Percentiles rank a stretch among this genome's conserved stretches.
Evolutionary conservation across 1,140 invertebrate species (phyloP).

Genomic region (Nasonia vitripennis): DNA sequence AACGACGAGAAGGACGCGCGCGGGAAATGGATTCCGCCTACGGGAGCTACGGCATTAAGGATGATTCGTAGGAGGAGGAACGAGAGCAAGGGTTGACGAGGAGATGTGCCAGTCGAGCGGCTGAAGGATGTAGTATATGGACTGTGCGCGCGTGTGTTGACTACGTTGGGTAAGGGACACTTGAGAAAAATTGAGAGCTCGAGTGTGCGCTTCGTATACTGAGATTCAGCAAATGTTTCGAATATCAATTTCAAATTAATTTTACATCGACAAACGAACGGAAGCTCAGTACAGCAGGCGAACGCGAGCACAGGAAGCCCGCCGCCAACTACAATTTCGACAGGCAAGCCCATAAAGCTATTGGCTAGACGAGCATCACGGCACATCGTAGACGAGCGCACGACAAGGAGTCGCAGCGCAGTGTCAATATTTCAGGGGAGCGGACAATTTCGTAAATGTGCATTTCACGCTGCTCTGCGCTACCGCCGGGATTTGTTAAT

Average conservation of each 20-base stretch:
- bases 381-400: not conserved
- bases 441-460: constrained; percentile 33
- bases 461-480: not conserved
- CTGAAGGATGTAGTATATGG: too few relatives aligned
- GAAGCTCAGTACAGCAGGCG: too few relatives aligned
- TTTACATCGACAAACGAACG: too few relatives aligned
- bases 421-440: constrained; percentile 17
- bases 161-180: not conserved
- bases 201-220: too few relatives aligned
- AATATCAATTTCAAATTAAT: too few relatives aligned
- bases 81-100: not conserved
- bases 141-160: not conserved
- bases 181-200: not conserved
- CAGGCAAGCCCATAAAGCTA: not conserved
- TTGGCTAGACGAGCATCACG: not conserved
- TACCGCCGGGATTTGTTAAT: constrained; percentile 13
- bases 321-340: not conserved
- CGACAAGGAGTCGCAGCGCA: not conserved
- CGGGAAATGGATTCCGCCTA: constrained; percentile 33
- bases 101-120: too few relatives aligned
- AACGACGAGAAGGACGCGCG: constrained; percentile 5
- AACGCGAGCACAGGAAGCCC: too few relatives aligned
- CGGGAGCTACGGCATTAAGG: constrained; percentile 34
- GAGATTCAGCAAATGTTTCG: too few relatives aligned
- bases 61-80: constrained; percentile 30